phyloP scores from a whole-genome alignment of 2,113 vertebrate genomes.

The Phalacrocorax pelagicus region DNA sequence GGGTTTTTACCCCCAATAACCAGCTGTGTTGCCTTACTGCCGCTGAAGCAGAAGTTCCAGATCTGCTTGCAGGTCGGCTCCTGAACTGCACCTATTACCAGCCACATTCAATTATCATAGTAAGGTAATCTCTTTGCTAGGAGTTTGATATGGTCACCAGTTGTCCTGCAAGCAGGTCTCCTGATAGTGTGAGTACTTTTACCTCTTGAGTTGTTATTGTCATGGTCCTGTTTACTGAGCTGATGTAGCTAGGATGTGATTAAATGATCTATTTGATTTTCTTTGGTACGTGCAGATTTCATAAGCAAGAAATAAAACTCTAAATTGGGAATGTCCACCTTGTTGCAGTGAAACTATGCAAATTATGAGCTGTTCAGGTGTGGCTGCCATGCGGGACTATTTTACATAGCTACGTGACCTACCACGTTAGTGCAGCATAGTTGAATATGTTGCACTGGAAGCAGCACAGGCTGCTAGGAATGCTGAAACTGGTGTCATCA shows the following conservation, averaged over 20 bases:
- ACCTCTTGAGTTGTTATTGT: background rate
- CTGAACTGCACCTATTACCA: background rate
- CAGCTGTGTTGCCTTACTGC: background rate
- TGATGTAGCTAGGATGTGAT: background rate
- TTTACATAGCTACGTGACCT: background rate
- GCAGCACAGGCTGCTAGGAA: background rate
- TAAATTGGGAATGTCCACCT: background rate
- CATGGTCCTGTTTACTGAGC: background rate
- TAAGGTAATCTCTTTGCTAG: background rate
- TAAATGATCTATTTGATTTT: background rate
- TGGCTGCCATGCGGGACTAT: background rate
- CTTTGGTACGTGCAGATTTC: background rate
- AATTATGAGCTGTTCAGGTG: background rate
- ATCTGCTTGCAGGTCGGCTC: background rate
- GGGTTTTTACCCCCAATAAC: background rate
- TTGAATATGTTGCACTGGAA: background rate
- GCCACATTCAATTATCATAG: background rate
- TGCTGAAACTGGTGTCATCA: background rate
- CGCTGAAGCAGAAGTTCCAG: background rate
- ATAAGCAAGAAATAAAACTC: background rate
- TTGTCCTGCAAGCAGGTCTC: background rate
- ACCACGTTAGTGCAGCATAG: background rate
- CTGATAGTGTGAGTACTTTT: background rate
- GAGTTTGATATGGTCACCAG: background rate
- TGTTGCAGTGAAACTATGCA: background rate